Evolutionary conservation across 2,888 invertebrate species (phyloP).

Genomic region (Epistrophella euchroma): DNA sequence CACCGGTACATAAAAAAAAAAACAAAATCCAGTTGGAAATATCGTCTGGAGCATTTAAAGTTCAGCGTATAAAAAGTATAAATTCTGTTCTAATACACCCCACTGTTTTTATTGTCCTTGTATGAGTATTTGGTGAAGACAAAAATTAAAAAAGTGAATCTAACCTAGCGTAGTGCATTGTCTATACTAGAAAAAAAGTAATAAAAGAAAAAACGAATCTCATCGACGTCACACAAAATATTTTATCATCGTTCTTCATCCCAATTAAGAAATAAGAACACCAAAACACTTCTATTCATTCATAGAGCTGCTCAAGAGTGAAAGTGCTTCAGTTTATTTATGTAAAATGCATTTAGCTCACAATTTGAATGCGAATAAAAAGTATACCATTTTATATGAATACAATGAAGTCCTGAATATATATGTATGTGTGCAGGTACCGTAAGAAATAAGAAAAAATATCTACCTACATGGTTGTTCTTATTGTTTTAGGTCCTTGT

Average conservation of each 20-base stretch:
- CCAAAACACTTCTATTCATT: conserved; percentile 6
- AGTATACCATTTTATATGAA: neutral
- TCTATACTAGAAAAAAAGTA: neutral
- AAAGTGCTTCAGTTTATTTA: conserved; percentile 45
- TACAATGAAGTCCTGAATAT: conserved; percentile 31
- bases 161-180: neutral
- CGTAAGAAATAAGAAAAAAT: neutral
- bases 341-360: conserved; percentile 60
- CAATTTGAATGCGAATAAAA: conserved; percentile 47
- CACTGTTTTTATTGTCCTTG: too few relatives aligned
- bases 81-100: too few relatives aligned
- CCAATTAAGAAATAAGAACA: conserved; percentile 43
- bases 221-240: conserved; percentile 22
- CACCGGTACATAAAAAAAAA: too few relatives aligned
- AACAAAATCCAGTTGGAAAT: too few relatives aligned
- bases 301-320: conserved; percentile 24
- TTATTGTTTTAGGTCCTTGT: conserved; percentile 52
- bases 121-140: too few relatives aligned
- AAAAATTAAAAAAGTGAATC: neutral
- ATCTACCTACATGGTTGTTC: neutral
- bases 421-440: neutral
- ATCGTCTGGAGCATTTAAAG: too few relatives aligned
- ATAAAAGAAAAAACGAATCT: conserved; percentile 17
- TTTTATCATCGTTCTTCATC: conserved; percentile 38
- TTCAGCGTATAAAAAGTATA: too few relatives aligned